phyloP scores from a whole-genome alignment of 2,888 invertebrate species.

The Andrena praecox region DNA sequence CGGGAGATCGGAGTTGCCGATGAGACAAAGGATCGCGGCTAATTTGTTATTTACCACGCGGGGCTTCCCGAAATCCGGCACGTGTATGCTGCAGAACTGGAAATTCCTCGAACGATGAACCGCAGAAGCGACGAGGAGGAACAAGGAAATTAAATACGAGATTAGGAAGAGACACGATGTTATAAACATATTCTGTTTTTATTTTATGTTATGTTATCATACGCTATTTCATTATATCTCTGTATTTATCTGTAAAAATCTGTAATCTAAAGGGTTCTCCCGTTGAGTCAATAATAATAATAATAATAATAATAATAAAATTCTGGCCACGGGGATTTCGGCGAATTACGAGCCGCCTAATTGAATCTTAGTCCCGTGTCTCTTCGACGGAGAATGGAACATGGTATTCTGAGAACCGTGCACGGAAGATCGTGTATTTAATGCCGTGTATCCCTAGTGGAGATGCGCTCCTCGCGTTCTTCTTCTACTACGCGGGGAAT shows the following conservation, averaged over 20 bases:
- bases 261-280: no score
- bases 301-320: no score
- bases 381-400: background rate
- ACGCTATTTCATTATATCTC: no score
- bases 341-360: background rate
- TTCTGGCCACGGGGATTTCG: background rate
- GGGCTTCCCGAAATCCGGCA: conserved; percentile 35
- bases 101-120: conserved; percentile 14
- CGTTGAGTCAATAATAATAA: no score
- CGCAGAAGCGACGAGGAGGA: background rate
- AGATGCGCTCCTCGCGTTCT: background rate
- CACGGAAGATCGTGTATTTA: background rate
- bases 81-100: background rate
- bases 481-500: background rate
- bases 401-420: background rate
- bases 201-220: no score
- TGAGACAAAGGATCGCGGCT: background rate
- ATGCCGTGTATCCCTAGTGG: background rate
- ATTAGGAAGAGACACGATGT: background rate
- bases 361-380: background rate
- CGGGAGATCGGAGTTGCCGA: background rate
- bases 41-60: background rate
- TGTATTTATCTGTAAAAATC: no score
- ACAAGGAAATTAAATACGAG: background rate
- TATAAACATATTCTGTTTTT: no score